These are phyloP conservation scores for Cyrtonyx montezumae DNA, from an alignment of 2,113 vertebrate genomes.

Conservation along the genomic window DNA sequence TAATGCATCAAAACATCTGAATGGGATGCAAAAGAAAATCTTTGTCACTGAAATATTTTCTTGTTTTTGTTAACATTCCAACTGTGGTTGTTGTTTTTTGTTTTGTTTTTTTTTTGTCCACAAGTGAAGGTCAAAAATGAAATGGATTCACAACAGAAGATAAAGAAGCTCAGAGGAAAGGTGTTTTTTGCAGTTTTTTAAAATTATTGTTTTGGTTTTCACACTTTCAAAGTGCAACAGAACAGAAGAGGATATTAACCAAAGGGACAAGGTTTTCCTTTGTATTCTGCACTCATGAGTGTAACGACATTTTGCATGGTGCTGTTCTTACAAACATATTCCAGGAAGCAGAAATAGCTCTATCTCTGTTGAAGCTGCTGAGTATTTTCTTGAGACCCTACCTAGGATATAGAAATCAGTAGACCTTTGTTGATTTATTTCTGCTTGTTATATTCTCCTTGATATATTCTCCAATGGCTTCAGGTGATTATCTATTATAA, in stretches of 20 bases:
- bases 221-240: not conserved
- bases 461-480: not conserved
- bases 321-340: not conserved
- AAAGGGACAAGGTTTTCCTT: not conserved
- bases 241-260: not conserved
- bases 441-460: too few relatives aligned
- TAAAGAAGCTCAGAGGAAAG: not conserved
- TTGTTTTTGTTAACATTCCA: not conserved
- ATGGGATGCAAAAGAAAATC: not conserved
- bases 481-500: not conserved
- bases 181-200: not conserved
- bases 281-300: not conserved
- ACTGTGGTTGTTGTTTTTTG: not conserved
- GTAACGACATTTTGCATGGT: not conserved
- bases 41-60: not conserved
- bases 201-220: not conserved
- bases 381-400: not conserved
- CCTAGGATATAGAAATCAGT: not conserved
- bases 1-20: not conserved
- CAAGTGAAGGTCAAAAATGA: not conserved
- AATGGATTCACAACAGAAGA: not conserved
- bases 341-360: not conserved
- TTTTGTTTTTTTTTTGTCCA: not conserved
- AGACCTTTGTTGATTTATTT: not conserved
- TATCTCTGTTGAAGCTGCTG: not conserved